Evolutionary conservation across 2,888 invertebrate genomes (phyloP), one percentile per base, ranked within the genome.

Genomic region (Mantis religiosa): DNA sequence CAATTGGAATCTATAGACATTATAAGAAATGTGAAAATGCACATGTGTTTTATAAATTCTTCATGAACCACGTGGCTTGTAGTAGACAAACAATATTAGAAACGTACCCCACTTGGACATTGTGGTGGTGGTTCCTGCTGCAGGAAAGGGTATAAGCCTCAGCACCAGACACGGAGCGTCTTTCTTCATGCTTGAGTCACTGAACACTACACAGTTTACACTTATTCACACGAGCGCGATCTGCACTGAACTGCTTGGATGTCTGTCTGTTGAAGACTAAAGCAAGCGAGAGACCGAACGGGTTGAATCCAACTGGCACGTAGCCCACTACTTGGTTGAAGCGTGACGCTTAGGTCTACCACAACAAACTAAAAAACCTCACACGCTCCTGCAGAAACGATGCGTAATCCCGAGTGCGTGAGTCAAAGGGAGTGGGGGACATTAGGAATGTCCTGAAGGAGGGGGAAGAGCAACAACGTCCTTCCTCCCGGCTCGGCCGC

Each of bases 161-260:
- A 96, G 93, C 91, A 95, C 95, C 91, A 96, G 94, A 92, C 95
- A 95, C 91, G 95, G 95, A 91, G 95, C 95, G 92, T 95, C 95
- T 93, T 95, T 94, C 94, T 95, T 96, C 90, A 90, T 90, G 20
- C 54, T 71, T 71, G 0, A 20, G 20, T 20, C 54, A 71, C 54
- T 20, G 25, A 71, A 25, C 54, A 71, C 54, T 0, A 71, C 54
- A 71, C 54, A 1, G 20, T 15, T 34, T 6, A 41, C 41, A 41
- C 41, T 41, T 41, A 71, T 71, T 6, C 54, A 71, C 54, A 71
- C 54, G 54, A 71, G 15, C 54, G 20, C 54, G 54, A 71, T 71
- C 20, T 71, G 54, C 25, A 71, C 54, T 25, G 4, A 71, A 71
- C 54, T 71, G 20, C 54, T n/a, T n/a, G n/a, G n/a, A n/a, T n/a